A percentile compares a stretch with the other conserved stretches of the same genome.
These are phyloP conservation scores for Leiothrix lutea DNA, from an alignment of 2,113 vertebrate genomes.

Conservation along the genomic window DNA sequence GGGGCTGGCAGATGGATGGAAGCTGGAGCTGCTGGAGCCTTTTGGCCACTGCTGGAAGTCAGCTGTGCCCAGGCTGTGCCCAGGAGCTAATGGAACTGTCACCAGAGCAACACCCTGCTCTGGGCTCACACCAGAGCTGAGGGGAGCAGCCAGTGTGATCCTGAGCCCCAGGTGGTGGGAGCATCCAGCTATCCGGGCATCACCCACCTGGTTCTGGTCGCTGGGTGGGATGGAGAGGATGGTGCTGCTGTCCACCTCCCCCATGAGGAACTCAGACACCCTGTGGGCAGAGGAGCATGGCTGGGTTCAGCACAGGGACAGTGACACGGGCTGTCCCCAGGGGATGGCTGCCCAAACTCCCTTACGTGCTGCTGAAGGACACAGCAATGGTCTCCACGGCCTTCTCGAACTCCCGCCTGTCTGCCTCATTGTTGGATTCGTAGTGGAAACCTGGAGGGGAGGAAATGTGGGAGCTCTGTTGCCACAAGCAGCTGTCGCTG, in stretches of 20 bases:
- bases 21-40: not conserved
- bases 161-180: rapidly evolving
- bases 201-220: conserved; percentile 89
- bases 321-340: rapidly evolving
- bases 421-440: conserved; percentile 81
- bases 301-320: not conserved
- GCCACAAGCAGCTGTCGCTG: not conserved
- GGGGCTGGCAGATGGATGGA: not conserved
- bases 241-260: conserved; percentile 94
- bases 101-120: not conserved
- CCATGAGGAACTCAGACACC: conserved; percentile 94
- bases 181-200: rapidly evolving
- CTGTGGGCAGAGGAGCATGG: conserved; percentile 30
- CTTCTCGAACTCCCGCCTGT: conserved; percentile 94
- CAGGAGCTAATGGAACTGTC: rapidly evolving
- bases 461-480: not conserved
- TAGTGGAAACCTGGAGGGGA: conserved; percentile 85
- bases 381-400: conserved; percentile 92
- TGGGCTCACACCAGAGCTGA: not conserved
- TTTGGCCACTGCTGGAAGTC: not conserved
- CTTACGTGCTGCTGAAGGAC: conserved; percentile 97
- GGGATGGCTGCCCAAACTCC: not conserved
- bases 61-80: not conserved
- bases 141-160: not conserved
- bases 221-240: conserved; percentile 88